Conservation (phyloP, 2,888 invertebrate species). For the Aspidiotus rigidus region DNA sequence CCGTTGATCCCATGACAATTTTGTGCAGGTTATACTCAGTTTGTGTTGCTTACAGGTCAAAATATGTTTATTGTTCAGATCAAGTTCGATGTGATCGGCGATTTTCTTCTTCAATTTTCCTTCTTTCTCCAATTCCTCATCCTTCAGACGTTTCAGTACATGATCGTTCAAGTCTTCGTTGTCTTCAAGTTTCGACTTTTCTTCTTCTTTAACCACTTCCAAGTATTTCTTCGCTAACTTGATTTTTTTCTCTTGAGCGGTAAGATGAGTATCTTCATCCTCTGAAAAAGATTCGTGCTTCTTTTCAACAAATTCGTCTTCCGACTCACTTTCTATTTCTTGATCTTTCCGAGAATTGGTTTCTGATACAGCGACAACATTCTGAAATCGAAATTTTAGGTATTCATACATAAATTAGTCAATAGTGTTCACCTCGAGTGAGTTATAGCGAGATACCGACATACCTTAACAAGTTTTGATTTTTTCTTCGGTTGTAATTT, state of each 20-base stretch:
- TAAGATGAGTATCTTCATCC: constrained; percentile 50
- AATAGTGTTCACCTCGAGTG: background rate
- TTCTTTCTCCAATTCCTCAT: constrained; percentile 76
- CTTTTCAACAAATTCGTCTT: background rate
- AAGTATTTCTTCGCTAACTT: constrained; percentile 83
- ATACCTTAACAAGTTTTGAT: constrained; percentile 9
- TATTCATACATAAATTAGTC: background rate
- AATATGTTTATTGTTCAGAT: constrained; percentile 40
- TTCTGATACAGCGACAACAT: background rate
- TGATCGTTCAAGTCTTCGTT: constrained; percentile 53
- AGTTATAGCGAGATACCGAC: background rate
- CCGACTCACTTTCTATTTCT: constrained; percentile 19
- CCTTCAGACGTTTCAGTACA: constrained; percentile 63
- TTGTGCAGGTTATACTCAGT: constrained; percentile 68
- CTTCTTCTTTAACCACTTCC: constrained; percentile 74
- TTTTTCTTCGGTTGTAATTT: constrained; percentile 7
- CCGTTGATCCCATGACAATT: constrained; percentile 62
- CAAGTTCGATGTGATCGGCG: constrained; percentile 49
- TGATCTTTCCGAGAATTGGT: constrained; percentile 6
- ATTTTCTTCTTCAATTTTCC: constrained; percentile 68
- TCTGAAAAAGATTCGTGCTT: constrained; percentile 27
- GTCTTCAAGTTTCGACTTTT: constrained; percentile 52
- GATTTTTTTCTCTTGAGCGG: constrained; percentile 81
- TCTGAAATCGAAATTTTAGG: background rate
- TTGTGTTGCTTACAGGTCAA: constrained; percentile 70